Evolutionary conservation across 2,888 invertebrate species (phyloP).

Genomic region (Stenichneumon culpator): DNA sequence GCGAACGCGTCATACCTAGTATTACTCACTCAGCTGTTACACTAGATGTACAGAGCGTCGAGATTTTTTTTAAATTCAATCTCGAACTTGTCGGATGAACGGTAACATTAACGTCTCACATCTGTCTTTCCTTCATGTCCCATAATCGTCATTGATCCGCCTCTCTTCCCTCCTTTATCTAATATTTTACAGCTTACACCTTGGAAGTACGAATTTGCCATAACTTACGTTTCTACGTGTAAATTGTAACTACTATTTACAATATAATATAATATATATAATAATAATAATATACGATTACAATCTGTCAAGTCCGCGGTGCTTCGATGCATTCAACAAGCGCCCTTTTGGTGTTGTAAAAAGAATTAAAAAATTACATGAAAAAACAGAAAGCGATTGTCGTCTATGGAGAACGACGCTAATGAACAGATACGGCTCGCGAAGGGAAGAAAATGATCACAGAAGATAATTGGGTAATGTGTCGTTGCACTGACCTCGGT

Average conservation of each 20-base stretch:
- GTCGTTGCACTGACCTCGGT: conserved; percentile 21
- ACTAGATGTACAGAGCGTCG: not conserved
- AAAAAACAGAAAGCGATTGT: not conserved
- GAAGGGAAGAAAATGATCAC: conserved; percentile 66
- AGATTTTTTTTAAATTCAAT: conserved; percentile 34
- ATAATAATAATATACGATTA: conserved; percentile 57
- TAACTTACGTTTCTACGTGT: conserved; percentile 51
- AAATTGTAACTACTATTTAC: conserved; percentile 67
- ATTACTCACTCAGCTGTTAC: not conserved
- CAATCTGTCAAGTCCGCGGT: conserved; percentile 50
- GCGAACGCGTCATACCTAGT: not conserved
- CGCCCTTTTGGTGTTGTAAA: conserved; percentile 42
- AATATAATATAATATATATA: conserved; percentile 37
- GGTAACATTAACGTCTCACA: conserved; percentile 42
- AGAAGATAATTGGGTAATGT: conserved; percentile 53
- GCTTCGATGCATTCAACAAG: conserved; percentile 54
- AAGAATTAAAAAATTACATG: conserved; percentile 13
- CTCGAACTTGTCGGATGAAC: conserved; percentile 17
- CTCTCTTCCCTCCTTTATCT: conserved; percentile 28
- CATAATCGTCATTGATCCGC: conserved; percentile 18
- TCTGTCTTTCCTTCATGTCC: not conserved
- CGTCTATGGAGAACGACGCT: conserved; percentile 17
- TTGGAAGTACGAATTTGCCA: conserved; percentile 75
- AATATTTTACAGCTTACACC: conserved; percentile 76
- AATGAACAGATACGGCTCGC: conserved; percentile 42